Percentiles rank a stretch among this genome's conserved stretches.
phyloP scores from a whole-genome alignment of 2,797 vertebrate species.

The Sebastes steindachneri region DNA sequence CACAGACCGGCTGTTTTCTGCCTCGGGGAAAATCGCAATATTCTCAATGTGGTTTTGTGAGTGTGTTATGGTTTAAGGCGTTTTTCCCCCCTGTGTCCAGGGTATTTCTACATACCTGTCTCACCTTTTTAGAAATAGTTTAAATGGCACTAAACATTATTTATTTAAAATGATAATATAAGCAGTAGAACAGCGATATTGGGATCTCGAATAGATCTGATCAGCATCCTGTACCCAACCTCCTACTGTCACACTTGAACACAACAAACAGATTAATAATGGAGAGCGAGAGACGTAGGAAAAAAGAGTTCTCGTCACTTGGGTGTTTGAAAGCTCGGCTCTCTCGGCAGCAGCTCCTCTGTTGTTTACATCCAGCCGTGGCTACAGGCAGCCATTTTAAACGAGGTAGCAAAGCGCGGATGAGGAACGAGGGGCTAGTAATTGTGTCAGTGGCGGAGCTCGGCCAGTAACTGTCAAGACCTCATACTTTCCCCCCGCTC shows the following conservation, averaged over 20 bases:
- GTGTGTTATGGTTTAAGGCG: slow-evolving; percentile 1
- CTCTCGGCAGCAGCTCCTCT: slow-evolving; percentile 18
- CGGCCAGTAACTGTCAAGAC: slow-evolving; percentile 68
- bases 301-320: neutral
- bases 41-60: slow-evolving; percentile 29
- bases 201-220: neutral
- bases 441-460: slow-evolving; percentile 64
- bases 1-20: slow-evolving; percentile 55
- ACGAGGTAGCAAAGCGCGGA: slow-evolving; percentile 47
- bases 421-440: slow-evolving; percentile 57
- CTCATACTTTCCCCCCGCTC: slow-evolving; percentile 61
- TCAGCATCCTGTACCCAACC: neutral
- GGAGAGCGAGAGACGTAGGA: neutral
- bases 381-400: slow-evolving; percentile 69
- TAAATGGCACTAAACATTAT: neutral
- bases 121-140: neutral
- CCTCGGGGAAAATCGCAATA: slow-evolving; percentile 27
- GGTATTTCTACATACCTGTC: slow-evolving; percentile 1
- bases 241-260: neutral
- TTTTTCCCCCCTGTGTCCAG: neutral
- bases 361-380: slow-evolving; percentile 52
- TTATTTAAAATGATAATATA: too few species aligned
- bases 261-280: slow-evolving; percentile 4
- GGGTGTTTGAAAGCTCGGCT: neutral
- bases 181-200: neutral